Evolutionary conservation across 1,140 invertebrate species (phyloP), one percentile per base, ranked within the genome.

Genomic region (Probaryconus sp.): DNA sequence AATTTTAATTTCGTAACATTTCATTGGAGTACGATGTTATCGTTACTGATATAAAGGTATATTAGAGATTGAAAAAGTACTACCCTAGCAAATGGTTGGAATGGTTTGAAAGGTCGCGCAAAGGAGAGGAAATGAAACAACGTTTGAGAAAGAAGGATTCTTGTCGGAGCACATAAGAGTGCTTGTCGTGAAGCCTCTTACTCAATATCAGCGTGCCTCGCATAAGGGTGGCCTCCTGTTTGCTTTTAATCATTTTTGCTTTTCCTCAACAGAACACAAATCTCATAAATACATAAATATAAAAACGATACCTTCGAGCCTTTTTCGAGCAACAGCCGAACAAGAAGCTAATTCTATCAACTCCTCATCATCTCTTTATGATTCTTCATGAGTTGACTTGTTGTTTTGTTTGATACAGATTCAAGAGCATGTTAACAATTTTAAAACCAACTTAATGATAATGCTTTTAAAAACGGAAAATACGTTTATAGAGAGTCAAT

Each of bases 191-290:
- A 14, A 35, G 14, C 11, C 31, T 38, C 65, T 40, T 48, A 13
- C 21, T 24, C 42, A 5, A 2, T 50, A 28, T 9, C 3, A n/a
- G 13, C 11, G 16, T 1, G 56, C 43, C 28, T 55, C 50, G 30
- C 43, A 14, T 47, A 70, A 76, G 53, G 51, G 43, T 47, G 30
- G 53, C 51, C 45, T n/a, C n/a, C n/a, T 86, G 81, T 86, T 86
- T 87, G 78, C 81, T 79, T 86, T 87, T 87, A 86, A 86, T 86
- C 83, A 85, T 83, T 86, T 84, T 83, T 84, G 68, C 68, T 78
- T 63, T 61, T 71, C 65, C 64, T 75, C 69, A 61, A 11, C 51
- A 71, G 64, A 80, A 69, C 75, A 75, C 79, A 82, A 85, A 85
- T 86, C 77, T 85, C 81, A 86, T 86, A 85, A 86, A 87, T 85